Evolutionary conservation across 2,888 invertebrate species (phyloP).

Genomic region (Andrena trimmerana): DNA sequence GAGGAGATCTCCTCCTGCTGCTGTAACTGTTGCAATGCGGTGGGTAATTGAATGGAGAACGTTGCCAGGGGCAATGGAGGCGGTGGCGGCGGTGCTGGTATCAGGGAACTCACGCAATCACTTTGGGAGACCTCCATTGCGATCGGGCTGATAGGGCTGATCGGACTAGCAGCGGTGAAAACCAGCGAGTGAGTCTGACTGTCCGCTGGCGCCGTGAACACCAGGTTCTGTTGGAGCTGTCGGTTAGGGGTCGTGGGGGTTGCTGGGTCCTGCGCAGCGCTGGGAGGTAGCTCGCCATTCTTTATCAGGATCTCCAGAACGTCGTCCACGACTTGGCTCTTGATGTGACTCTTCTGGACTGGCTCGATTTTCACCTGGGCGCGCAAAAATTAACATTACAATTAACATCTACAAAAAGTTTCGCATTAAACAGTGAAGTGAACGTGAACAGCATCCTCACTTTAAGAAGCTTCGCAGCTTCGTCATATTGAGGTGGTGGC

Average conservation of each 20-base stretch:
- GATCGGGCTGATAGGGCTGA: slow-evolving; percentile 80
- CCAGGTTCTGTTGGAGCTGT: slow-evolving; percentile 82
- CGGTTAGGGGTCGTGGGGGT: slow-evolving; percentile 87
- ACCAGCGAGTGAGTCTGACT: slow-evolving; percentile 81
- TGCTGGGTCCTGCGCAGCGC: slow-evolving; percentile 91
- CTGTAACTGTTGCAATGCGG: slow-evolving; percentile 78
- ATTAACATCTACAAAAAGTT: background rate
- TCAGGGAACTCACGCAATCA: slow-evolving; percentile 79
- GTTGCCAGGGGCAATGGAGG: slow-evolving; percentile 84
- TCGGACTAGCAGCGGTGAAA: slow-evolving; percentile 79
- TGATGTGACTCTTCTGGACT: slow-evolving; percentile 84
- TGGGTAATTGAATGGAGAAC: slow-evolving; percentile 83
- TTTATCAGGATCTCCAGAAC: slow-evolving; percentile 97
- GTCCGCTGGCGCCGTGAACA: slow-evolving; percentile 82
- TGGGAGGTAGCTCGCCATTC: slow-evolving; percentile 96
- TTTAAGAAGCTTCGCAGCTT: slow-evolving; percentile 88
- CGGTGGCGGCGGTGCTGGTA: slow-evolving; percentile 80
- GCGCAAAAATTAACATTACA: background rate
- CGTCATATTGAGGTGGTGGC: slow-evolving; percentile 90
- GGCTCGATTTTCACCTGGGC: slow-evolving; percentile 83
- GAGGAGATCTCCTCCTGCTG: slow-evolving; percentile 79
- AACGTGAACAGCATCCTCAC: slow-evolving; percentile 71
- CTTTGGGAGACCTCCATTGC: slow-evolving; percentile 82
- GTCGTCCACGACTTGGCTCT: slow-evolving; percentile 95
- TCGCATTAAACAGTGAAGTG: too few species aligned